These are phyloP conservation scores for Drosophila nigrodunni DNA, from an alignment of 1,140 invertebrate species.

Conservation along the genomic window DNA sequence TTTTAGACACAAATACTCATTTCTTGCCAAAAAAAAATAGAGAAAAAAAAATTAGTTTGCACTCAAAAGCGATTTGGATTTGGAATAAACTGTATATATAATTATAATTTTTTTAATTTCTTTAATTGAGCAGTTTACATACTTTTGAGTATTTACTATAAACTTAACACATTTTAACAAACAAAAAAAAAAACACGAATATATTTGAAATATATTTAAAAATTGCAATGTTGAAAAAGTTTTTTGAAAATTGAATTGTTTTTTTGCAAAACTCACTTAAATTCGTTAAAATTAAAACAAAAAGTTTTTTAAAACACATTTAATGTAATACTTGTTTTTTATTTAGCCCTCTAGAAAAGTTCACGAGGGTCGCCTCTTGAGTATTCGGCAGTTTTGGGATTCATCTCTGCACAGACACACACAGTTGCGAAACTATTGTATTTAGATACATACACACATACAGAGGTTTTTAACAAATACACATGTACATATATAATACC, in stretches of 20 bases:
- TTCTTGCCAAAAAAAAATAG: background rate
- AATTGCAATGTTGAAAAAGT: background rate
- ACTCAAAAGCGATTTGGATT: background rate
- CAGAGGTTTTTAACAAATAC: background rate
- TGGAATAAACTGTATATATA: constrained; percentile 4
- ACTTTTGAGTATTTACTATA: background rate
- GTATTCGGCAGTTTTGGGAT: constrained; percentile 42
- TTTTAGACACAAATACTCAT: background rate
- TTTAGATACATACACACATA: constrained; percentile 24
- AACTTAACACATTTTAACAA: background rate
- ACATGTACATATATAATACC: background rate
- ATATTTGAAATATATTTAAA: constrained; percentile 5
- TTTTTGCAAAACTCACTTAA: background rate
- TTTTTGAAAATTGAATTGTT: constrained; percentile 11
- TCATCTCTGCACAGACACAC: constrained; percentile 1
- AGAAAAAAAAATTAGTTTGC: background rate
- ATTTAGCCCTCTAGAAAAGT: constrained; percentile 7
- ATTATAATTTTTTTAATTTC: background rate
- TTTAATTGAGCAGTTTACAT: background rate
- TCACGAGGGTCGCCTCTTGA: constrained; percentile 7
- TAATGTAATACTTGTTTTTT: constrained; percentile 38
- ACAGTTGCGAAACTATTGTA: background rate
- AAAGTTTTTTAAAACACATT: constrained; percentile 17
- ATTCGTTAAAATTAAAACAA: background rate
- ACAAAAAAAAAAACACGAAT: background rate